Percentiles rank a stretch among this genome's conserved stretches.
Conservation (phyloP, 2,113 vertebrate genomes). For the Murina feae region DNA sequence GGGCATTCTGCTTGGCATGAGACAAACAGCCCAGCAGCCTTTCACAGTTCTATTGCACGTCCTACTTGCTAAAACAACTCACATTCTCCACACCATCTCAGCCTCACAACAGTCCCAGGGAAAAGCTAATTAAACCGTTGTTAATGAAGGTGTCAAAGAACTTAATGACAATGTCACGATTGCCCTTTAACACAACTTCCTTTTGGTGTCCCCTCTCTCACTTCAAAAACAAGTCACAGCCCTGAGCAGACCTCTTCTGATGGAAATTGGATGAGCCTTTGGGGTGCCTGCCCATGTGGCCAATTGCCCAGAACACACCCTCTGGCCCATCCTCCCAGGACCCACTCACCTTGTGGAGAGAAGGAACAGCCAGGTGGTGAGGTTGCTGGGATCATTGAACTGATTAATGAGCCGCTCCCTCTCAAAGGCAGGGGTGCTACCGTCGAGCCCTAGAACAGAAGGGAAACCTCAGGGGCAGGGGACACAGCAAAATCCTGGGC, state of each 20-base stretch:
- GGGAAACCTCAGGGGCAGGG: neutral
- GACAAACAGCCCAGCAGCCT: neutral
- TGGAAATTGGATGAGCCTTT: neutral
- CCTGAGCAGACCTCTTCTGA: neutral
- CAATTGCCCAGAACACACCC: neutral
- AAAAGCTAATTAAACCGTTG: neutral
- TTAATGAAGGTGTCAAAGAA: constrained; percentile 3
- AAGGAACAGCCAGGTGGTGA: constrained; percentile 91
- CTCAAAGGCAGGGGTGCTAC: constrained; percentile 95
- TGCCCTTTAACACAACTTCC: neutral
- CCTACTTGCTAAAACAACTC: neutral
- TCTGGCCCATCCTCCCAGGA: neutral
- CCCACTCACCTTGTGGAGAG: constrained; percentile 93
- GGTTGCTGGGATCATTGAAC: constrained; percentile 95
- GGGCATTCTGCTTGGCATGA: neutral
- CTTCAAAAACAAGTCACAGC: constrained; percentile 11
- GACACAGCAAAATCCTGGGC: neutral
- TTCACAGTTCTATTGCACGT: neutral
- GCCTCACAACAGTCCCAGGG: neutral
- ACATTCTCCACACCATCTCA: neutral
- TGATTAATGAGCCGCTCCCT: constrained; percentile 97
- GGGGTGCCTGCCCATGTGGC: neutral
- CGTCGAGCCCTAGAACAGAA: constrained; percentile 89
- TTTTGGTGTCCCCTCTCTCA: neutral
- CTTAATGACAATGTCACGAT: neutral